Evolutionary conservation across 2,888 invertebrate species (phyloP).

Genomic region (Pseudococcus viburni): DNA sequence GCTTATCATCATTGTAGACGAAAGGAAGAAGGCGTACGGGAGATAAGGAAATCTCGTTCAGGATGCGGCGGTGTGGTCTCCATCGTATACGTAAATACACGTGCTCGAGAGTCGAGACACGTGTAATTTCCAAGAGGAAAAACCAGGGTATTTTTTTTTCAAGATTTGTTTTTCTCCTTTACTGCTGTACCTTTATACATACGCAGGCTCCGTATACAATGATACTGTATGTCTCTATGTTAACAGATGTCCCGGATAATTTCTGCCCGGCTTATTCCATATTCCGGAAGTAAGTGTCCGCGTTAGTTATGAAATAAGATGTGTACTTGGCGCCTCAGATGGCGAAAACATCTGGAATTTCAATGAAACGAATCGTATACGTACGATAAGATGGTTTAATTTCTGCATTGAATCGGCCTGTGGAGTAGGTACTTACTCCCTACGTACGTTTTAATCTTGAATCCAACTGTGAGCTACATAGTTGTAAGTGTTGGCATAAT

Average conservation of each 20-base stretch:
- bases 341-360: constrained; percentile 57
- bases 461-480: constrained; percentile 42
- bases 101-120: constrained; percentile 59
- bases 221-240: constrained; percentile 28
- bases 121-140: constrained; percentile 57
- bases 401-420: background rate
- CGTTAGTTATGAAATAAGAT: constrained; percentile 56
- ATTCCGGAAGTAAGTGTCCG: constrained; percentile 55
- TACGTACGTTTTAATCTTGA: background rate
- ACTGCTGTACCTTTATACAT: background rate
- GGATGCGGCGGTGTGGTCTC: constrained; percentile 45
- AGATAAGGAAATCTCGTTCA: constrained; percentile 22
- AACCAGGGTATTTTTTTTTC: constrained; percentile 41
- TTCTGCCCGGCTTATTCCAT: background rate
- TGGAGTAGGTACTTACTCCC: background rate
- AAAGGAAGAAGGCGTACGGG: constrained; percentile 53
- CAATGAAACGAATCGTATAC: constrained; percentile 19
- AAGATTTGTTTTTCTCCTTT: background rate
- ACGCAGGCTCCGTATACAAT: background rate
- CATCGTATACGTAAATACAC: constrained; percentile 28
- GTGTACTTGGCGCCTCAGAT: constrained; percentile 60
- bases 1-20: constrained; percentile 36
- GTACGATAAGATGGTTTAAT: constrained; percentile 2
- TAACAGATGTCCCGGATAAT: constrained; percentile 58
- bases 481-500: constrained; percentile 46